phyloP scores from a whole-genome alignment of 2,888 invertebrate species.

The Machimus rusticus region DNA sequence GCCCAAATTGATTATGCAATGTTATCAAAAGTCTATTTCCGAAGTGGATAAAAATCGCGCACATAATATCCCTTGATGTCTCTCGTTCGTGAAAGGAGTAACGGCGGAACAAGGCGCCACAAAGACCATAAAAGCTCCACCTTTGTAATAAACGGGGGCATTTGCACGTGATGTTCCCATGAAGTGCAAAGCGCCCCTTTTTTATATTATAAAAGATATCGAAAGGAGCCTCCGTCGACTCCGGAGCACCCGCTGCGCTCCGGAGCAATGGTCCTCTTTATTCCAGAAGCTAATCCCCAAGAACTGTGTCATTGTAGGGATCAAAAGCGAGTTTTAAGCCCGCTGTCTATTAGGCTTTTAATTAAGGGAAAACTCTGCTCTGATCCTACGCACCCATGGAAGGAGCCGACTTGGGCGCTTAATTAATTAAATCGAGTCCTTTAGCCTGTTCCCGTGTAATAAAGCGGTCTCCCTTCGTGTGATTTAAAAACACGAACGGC shows the following conservation, averaged over 20 bases:
- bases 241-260: neutral
- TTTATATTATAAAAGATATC: neutral
- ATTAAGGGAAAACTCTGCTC: neutral
- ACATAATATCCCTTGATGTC: slow-evolving; percentile 4
- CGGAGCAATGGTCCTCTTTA: neutral
- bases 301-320: neutral
- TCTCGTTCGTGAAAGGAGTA: slow-evolving; percentile 17
- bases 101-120: slow-evolving; percentile 22
- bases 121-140: slow-evolving; percentile 33
- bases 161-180: slow-evolving; percentile 33
- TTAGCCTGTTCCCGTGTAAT: slow-evolving; percentile 1
- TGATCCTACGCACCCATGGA: neutral
- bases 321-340: neutral
- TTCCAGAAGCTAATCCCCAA: neutral
- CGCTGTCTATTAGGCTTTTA: slow-evolving; percentile 2
- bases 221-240: neutral
- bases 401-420: neutral
- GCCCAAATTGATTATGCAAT: slow-evolving; percentile 19
- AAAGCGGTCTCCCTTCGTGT: slow-evolving; percentile 7
- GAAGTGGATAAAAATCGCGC: slow-evolving; percentile 33
- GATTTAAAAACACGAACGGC: slow-evolving; percentile 18
- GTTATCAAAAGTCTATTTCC: slow-evolving; percentile 35
- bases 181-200: neutral
- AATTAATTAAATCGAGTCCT: slow-evolving; percentile 8
- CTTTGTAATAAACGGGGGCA: slow-evolving; percentile 27